Percentiles rank a stretch among this genome's conserved stretches.
These are phyloP conservation scores for Melanerpes aurifrons DNA, from an alignment of 2,113 vertebrate genomes.

Conservation along the genomic window DNA sequence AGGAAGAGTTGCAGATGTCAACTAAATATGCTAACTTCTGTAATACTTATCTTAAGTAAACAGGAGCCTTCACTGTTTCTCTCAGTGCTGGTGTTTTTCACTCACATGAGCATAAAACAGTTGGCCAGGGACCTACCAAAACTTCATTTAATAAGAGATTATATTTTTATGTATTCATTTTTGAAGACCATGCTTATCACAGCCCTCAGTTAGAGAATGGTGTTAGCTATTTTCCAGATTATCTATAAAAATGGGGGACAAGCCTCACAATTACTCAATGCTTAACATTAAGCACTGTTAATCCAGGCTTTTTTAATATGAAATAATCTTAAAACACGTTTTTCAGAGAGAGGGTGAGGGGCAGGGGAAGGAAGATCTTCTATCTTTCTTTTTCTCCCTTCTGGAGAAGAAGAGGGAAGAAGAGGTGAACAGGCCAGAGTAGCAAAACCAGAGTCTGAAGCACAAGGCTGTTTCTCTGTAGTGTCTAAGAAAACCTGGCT, in stretches of 20 bases:
- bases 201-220: background rate
- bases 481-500: background rate
- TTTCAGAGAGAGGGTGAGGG: background rate
- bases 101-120: background rate
- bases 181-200: background rate
- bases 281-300: background rate
- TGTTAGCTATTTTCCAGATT: background rate
- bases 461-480: background rate
- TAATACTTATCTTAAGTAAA: background rate
- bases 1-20: background rate
- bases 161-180: background rate
- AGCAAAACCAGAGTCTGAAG: background rate
- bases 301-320: too few relatives aligned
- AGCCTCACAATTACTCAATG: background rate
- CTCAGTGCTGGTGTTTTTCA: too few relatives aligned
- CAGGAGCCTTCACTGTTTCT: too few relatives aligned
- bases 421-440: background rate
- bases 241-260: background rate
- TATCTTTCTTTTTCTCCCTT: background rate
- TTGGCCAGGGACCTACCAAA: background rate
- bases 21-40: background rate
- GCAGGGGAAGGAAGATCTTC: background rate
- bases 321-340: too few relatives aligned
- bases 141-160: background rate
- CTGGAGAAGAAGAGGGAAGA: background rate